Percentiles rank a stretch among this genome's conserved stretches.
Conservation (phyloP, 2,113 vertebrate species). For the Empidonax alnorum region DNA sequence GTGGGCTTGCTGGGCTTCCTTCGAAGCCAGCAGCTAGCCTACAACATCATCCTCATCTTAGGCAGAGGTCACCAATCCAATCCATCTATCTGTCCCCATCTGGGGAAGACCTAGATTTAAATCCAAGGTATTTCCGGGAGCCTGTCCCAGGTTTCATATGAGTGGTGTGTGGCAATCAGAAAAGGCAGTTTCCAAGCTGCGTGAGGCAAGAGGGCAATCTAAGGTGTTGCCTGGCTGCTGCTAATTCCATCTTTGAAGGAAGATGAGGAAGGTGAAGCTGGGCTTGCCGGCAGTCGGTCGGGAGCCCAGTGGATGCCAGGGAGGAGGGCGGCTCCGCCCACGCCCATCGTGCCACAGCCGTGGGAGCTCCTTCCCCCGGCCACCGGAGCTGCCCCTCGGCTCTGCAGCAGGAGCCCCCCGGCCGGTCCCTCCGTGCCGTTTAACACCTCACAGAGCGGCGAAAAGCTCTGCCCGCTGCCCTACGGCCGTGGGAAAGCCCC, state of each 20-base stretch:
- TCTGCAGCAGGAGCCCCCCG: not conserved
- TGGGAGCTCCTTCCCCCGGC: fast-evolving
- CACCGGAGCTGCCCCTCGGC: not conserved
- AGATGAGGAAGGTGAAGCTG: fast-evolving
- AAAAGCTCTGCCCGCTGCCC: not conserved
- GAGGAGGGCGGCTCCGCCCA: not conserved
- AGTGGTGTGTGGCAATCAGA: not conserved
- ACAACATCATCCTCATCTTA: not conserved
- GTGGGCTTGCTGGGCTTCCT: not conserved
- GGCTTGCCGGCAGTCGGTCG: not conserved
- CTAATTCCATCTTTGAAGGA: not conserved
- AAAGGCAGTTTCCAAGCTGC: not conserved
- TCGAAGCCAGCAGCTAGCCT: not conserved
- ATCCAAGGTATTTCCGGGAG: not conserved
- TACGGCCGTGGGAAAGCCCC: not conserved
- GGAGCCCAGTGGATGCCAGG: fast-evolving
- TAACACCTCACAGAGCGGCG: not conserved
- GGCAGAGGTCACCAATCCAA: not conserved
- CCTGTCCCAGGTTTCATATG: fast-evolving
- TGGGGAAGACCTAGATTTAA: not conserved
- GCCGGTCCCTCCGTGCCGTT: not conserved
- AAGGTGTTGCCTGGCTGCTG: not conserved
- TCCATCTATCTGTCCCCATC: not conserved
- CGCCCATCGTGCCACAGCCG: fast-evolving
- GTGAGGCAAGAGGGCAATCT: not conserved